These are phyloP conservation scores for Drosophila nikananu DNA, from an alignment of 1,140 invertebrate species.

Conservation along the genomic window DNA sequence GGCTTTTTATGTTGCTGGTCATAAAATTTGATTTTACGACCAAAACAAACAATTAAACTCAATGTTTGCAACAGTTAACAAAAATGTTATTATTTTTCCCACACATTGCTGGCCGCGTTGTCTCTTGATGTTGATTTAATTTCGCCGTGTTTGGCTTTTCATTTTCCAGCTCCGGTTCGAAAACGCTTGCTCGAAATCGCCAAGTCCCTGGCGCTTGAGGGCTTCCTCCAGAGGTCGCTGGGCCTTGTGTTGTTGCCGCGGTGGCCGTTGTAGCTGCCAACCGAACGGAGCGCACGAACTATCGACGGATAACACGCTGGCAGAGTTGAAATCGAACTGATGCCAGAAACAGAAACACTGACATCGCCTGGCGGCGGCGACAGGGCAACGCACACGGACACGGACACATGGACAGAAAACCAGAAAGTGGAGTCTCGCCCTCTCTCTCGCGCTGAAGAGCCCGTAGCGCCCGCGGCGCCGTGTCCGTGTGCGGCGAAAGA, in stretches of 20 bases:
- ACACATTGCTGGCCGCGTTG: constrained; percentile 28
- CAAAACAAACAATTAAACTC: constrained; percentile 85
- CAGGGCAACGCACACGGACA: not conserved
- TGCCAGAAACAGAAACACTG: constrained; percentile 26
- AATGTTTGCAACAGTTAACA: constrained; percentile 78
- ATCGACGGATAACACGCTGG: constrained; percentile 18
- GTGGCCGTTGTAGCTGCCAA: constrained; percentile 20
- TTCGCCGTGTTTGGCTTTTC: not conserved
- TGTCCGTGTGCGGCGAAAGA: constrained; percentile 43
- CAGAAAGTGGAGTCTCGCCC: constrained; percentile 15
- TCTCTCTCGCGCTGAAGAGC: too few species aligned
- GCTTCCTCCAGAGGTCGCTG: constrained; percentile 9
- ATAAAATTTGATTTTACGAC: constrained; percentile 85
- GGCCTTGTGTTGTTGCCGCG: constrained; percentile 15
- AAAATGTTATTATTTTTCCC: constrained; percentile 70
- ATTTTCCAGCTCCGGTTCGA: not conserved
- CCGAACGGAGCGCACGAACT: constrained; percentile 11
- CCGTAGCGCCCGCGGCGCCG: constrained; percentile 24
- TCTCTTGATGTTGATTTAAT: constrained; percentile 23
- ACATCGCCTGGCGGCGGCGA: constrained; percentile 7
- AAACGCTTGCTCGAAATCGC: constrained; percentile 10
- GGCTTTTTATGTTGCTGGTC: constrained; percentile 81
- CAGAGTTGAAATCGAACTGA: constrained; percentile 18
- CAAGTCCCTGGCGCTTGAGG: not conserved
- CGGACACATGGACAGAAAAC: constrained; percentile 7